These are phyloP conservation scores for Muscicapa striata DNA, from an alignment of 2,797 vertebrate genomes.

Conservation along the genomic window DNA sequence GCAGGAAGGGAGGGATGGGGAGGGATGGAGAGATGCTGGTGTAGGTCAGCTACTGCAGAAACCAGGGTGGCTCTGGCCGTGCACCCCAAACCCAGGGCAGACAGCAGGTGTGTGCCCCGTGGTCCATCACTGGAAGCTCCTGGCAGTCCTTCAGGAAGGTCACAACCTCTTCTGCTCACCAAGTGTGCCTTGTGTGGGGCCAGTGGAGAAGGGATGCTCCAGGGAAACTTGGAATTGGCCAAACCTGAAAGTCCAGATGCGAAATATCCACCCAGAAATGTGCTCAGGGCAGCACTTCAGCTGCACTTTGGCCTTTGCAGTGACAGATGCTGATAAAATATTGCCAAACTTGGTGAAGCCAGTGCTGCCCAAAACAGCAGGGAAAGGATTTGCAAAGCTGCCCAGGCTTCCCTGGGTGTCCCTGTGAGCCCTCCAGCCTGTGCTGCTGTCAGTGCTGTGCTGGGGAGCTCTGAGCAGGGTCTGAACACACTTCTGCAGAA, in stretches of 20 bases:
- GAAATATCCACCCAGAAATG: not conserved
- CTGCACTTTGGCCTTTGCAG: fast-evolving
- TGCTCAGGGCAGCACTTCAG: fast-evolving
- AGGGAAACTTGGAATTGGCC: not conserved
- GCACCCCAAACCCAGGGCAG: fast-evolving
- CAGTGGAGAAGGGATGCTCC: not conserved
- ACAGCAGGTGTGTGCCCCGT: fast-evolving
- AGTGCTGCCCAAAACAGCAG: not conserved
- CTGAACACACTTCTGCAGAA: fast-evolving
- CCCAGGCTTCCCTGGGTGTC: no score
- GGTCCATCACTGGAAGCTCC: not conserved
- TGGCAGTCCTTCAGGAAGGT: not conserved
- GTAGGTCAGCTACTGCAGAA: not conserved
- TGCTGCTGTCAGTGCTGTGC: fast-evolving
- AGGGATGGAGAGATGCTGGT: not conserved
- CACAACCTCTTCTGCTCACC: not conserved
- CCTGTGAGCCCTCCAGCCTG: not conserved
- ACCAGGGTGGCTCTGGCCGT: fast-evolving
- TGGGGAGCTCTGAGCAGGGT: not conserved
- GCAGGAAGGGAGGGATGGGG: not conserved
- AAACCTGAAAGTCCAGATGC: not conserved
- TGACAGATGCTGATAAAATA: not conserved
- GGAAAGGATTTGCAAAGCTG: not conserved
- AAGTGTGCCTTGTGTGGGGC: not conserved
- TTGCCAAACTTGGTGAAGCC: not conserved